These are phyloP conservation scores for Cavia aperea DNA, from an alignment of 2,113 vertebrate genomes.

Conservation along the genomic window DNA sequence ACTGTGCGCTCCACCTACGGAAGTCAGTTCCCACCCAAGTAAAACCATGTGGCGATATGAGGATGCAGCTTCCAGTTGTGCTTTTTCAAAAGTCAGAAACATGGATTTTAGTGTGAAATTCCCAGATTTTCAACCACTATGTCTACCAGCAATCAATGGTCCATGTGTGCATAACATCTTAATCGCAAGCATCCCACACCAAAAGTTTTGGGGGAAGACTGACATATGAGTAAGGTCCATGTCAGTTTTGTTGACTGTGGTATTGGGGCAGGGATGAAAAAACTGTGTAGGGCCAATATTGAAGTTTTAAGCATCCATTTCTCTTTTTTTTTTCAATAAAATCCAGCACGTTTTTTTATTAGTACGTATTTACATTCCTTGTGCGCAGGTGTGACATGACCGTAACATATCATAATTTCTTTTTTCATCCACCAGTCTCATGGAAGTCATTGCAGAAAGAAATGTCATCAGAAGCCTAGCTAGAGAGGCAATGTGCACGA, in stretches of 20 bases:
- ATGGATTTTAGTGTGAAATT: neutral
- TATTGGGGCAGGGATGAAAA: neutral
- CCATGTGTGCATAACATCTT: neutral
- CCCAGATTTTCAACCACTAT: neutral
- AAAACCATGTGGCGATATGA: neutral
- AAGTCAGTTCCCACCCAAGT: neutral
- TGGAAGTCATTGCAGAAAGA: constrained; percentile 37
- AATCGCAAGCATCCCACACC: accelerated
- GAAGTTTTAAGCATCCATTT: neutral
- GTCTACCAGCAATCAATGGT: neutral
- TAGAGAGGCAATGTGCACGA: accelerated
- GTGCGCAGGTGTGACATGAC: neutral
- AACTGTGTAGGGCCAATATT: neutral
- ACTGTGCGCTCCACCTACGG: neutral
- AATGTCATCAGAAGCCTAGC: constrained; percentile 19
- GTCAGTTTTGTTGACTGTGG: neutral
- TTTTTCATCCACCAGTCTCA: neutral
- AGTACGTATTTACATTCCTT: neutral
- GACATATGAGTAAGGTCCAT: neutral
- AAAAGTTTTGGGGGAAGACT: neutral
- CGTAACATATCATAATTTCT: neutral
- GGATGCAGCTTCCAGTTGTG: neutral
- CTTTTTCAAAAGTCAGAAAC: neutral
- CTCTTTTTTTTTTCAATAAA: constrained; percentile 4
- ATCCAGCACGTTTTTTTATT: neutral